Percentiles rank a stretch among this genome's conserved stretches.
phyloP scores from a whole-genome alignment of 2,888 invertebrate species.

The Allygus modestus region DNA sequence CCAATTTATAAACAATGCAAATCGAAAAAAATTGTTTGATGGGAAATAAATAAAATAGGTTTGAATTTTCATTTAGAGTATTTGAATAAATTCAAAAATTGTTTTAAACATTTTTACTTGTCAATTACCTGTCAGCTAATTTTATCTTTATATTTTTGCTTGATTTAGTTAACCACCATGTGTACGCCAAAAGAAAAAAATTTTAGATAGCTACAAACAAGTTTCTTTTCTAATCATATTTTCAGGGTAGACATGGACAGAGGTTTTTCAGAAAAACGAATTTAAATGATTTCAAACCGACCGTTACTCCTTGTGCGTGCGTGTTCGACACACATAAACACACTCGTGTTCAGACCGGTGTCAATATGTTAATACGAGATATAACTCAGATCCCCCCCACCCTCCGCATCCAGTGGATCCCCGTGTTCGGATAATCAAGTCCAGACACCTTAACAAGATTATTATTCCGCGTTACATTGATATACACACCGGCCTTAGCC shows the following conservation, averaged over 20 bases:
- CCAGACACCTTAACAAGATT: slow-evolving; percentile 55
- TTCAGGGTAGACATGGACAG: not conserved
- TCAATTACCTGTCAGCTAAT: too few relatives aligned
- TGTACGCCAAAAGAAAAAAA: too few relatives aligned
- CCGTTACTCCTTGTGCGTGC: not conserved
- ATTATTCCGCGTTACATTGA: slow-evolving; percentile 53
- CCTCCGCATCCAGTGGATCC: not conserved
- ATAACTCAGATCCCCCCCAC: slow-evolving; percentile 36
- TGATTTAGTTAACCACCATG: too few relatives aligned
- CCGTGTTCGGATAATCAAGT: slow-evolving; percentile 51
- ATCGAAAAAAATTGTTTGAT: too few relatives aligned
- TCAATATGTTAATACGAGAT: slow-evolving; percentile 55
- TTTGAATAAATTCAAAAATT: too few relatives aligned
- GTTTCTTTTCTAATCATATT: too few relatives aligned
- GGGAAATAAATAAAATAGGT: too few relatives aligned
- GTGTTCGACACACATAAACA: slow-evolving; percentile 9
- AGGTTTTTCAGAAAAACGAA: not conserved
- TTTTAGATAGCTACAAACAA: too few relatives aligned
- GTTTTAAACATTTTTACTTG: too few relatives aligned
- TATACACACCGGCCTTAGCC: slow-evolving; percentile 17
- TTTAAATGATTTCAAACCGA: not conserved
- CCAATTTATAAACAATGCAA: too few relatives aligned
- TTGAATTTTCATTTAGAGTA: too few relatives aligned
- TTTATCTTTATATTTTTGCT: too few relatives aligned
- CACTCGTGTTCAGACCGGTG: slow-evolving; percentile 17